These are phyloP conservation scores for Lasioglossum figueresi DNA, from an alignment of 2,888 invertebrate genomes.

Conservation along the genomic window DNA sequence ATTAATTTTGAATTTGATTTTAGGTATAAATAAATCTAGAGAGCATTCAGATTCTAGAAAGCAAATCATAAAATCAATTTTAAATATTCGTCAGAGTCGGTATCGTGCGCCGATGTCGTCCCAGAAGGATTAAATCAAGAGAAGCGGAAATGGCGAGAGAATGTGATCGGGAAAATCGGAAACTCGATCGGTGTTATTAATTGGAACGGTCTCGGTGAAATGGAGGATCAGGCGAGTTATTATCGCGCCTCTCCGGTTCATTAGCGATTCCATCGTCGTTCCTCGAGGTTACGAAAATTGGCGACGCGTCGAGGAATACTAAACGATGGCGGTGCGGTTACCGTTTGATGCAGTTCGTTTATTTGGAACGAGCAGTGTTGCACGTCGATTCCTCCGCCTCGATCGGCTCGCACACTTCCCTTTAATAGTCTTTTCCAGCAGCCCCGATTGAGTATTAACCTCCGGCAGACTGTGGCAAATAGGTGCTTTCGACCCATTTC, in stretches of 20 bases:
- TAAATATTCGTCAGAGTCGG: too few species aligned
- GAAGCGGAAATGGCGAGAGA: not conserved
- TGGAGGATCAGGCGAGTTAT: not conserved
- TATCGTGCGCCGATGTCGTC: too few species aligned
- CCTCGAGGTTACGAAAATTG: constrained; percentile 29
- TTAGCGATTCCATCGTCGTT: constrained; percentile 37
- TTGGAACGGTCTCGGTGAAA: not conserved
- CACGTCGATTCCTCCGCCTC: constrained; percentile 22
- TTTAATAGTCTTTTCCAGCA: constrained; percentile 65
- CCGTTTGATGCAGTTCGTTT: constrained; percentile 30
- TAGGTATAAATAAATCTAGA: too few species aligned
- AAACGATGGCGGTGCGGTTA: constrained; percentile 23
- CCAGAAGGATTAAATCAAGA: not conserved
- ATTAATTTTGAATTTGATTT: too few species aligned
- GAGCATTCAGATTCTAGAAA: too few species aligned
- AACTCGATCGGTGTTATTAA: constrained; percentile 14
- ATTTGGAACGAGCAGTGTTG: constrained; percentile 31
- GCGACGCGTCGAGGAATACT: constrained; percentile 8
- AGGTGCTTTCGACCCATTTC: constrained; percentile 40
- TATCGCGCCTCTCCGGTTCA: not conserved
- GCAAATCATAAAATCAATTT: too few species aligned
- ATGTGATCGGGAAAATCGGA: not conserved
- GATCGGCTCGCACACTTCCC: constrained; percentile 64
- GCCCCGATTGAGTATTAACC: constrained; percentile 76
- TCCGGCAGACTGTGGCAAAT: constrained; percentile 50